Conservation (phyloP, 2,888 invertebrate species). For the Melolontha melolontha region DNA sequence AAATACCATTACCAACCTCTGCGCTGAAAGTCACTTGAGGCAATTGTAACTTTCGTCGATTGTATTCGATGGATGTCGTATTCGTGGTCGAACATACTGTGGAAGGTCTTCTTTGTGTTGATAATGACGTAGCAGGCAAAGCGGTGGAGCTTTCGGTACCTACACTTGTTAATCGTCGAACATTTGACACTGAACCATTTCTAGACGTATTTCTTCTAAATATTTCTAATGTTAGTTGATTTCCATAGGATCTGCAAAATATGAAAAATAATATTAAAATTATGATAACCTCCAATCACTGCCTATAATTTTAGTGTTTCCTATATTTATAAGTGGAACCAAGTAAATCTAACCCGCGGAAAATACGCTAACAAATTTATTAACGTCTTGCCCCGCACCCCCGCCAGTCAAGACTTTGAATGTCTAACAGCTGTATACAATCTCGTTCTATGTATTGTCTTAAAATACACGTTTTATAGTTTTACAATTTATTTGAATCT, state of each 20-base stretch:
- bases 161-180: constrained; percentile 49
- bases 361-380: too few species aligned
- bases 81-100: constrained; percentile 78
- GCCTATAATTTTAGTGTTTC: too few species aligned
- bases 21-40: constrained; percentile 89
- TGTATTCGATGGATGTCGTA: constrained; percentile 69
- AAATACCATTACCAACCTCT: constrained; percentile 92
- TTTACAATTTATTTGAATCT: too few species aligned
- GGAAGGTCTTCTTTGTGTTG: constrained; percentile 69
- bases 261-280: constrained; percentile 26
- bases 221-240: constrained; percentile 77
- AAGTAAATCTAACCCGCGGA: too few species aligned
- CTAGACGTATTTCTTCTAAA: constrained; percentile 72
- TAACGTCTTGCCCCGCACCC: too few species aligned
- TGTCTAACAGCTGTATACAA: too few species aligned
- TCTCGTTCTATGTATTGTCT: too few species aligned
- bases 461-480: too few species aligned
- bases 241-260: constrained; percentile 76
- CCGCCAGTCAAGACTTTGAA: too few species aligned
- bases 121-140: constrained; percentile 55
- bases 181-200: constrained; percentile 63
- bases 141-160: constrained; percentile 52
- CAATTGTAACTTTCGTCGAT: constrained; percentile 75
- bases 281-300: neutral
- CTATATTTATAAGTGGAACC: too few species aligned